Conservation (phyloP, 2,113 vertebrate species). For the Xiphias gladius region DNA sequence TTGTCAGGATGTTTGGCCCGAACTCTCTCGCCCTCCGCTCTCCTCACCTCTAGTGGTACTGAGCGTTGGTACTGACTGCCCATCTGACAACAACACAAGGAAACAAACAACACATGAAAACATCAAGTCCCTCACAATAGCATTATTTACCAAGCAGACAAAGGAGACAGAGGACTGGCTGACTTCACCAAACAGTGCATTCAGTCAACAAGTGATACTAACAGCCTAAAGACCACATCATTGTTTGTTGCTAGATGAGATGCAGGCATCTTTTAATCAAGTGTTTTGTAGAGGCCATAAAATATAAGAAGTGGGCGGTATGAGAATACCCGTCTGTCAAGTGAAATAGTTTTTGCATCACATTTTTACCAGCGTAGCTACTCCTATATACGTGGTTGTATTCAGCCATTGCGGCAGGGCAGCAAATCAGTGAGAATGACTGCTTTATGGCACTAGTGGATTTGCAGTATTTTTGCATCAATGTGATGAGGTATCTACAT, state of each 20-base stretch:
- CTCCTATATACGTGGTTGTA: background rate
- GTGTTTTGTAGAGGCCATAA: background rate
- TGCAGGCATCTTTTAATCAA: background rate
- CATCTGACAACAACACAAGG: conserved; percentile 78
- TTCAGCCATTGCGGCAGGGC: background rate
- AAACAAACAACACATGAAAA: conserved; percentile 40
- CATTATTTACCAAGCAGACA: conserved; percentile 53
- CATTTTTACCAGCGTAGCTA: background rate
- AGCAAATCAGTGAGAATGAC: too few species aligned
- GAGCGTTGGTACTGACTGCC: conserved; percentile 84
- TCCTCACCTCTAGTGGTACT: conserved; percentile 85
- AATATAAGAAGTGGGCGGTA: background rate
- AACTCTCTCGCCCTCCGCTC: conserved; percentile 86
- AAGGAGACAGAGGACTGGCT: conserved; percentile 46
- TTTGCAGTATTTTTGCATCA: background rate
- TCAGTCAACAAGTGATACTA: conserved; percentile 40
- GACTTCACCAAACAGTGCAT: conserved; percentile 42
- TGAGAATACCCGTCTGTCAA: background rate
- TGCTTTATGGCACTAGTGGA: background rate
- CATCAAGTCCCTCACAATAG: conserved; percentile 54
- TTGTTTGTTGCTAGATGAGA: conserved; percentile 18
- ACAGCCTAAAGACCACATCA: conserved; percentile 5
- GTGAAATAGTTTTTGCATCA: background rate
- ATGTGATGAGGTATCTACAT: background rate
- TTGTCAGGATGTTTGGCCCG: conserved; percentile 88